phyloP scores from a whole-genome alignment of 2,797 vertebrate species.

The Phataginus tricuspis region DNA sequence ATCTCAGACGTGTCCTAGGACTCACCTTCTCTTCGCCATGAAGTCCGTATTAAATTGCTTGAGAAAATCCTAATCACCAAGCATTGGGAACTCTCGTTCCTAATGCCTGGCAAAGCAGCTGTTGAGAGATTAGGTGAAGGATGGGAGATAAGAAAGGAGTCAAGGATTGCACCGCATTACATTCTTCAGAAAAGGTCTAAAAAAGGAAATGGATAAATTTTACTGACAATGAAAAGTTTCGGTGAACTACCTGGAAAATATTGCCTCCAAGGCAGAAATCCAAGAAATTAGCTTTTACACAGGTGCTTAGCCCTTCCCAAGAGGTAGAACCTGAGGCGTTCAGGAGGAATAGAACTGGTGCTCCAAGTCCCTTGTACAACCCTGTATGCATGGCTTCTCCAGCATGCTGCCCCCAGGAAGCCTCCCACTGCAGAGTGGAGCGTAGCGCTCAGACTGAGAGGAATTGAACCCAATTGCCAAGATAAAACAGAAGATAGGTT shows the following conservation, averaged over 20 bases:
- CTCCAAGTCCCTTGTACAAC: not conserved
- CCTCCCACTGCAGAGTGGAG: too few species aligned
- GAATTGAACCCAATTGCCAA: not conserved
- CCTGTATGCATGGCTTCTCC: not conserved
- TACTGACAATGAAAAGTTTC: constrained; percentile 24
- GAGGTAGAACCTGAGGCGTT: not conserved
- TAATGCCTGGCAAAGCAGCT: not conserved
- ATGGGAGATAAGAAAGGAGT: not conserved
- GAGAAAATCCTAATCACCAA: not conserved
- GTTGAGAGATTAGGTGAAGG: not conserved
- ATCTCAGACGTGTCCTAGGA: not conserved
- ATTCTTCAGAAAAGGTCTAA: not conserved
- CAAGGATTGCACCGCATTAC: not conserved
- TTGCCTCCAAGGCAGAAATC: not conserved
- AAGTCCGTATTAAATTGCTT: not conserved
- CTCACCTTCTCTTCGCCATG: not conserved
- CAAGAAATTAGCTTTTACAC: not conserved
- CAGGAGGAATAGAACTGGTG: not conserved
- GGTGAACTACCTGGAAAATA: not conserved
- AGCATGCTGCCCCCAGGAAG: not conserved
- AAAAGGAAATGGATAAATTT: constrained; percentile 31
- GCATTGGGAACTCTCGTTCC: not conserved
- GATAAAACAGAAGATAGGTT: not conserved
- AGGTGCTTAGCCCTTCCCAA: not conserved
- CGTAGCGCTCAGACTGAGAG: not conserved